phyloP scores from a whole-genome alignment of 2,113 vertebrate genomes.

The Hyla sarda region DNA sequence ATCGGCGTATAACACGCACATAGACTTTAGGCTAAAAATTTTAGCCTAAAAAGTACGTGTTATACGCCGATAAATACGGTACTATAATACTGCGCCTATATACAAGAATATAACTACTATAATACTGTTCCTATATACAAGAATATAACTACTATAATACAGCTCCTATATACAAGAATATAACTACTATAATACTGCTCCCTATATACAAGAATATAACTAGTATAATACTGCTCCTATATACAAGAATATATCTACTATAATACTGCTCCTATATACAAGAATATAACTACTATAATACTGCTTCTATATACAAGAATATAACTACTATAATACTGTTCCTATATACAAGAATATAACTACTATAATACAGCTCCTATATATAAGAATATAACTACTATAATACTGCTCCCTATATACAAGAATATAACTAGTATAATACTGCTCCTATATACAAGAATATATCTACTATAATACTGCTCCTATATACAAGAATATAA shows the following conservation, averaged over 20 bases:
- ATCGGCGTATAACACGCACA: no score
- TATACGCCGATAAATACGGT: no score
- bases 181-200: no score
- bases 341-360: neutral
- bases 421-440: neutral
- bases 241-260: conserved; percentile 10
- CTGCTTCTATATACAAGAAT: conserved; percentile 2
- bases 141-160: no score
- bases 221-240: neutral
- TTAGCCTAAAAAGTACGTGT: no score
- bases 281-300: conserved; percentile 11
- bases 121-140: neutral
- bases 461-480: neutral
- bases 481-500: no score
- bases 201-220: neutral
- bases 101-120: neutral
- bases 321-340: neutral
- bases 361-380: neutral
- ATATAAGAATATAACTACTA: neutral
- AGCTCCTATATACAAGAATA: no score
- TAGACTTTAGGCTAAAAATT: no score
- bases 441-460: neutral
- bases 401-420: no score
- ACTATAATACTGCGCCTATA: neutral
- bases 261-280: neutral